These are phyloP conservation scores for Ectobius pallidus DNA, from an alignment of 2,888 invertebrate species.

Conservation along the genomic window DNA sequence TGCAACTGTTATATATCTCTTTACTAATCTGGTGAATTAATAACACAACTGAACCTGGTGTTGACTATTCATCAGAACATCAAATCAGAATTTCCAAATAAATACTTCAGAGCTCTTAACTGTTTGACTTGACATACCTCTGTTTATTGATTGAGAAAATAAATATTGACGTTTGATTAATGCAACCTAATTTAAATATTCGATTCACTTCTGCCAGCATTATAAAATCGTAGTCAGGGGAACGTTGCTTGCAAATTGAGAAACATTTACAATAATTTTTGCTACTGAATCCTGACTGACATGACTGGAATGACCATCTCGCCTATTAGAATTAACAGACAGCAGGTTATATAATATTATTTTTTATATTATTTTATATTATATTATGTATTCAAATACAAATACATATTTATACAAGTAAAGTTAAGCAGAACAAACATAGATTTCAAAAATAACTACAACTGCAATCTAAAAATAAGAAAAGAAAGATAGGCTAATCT, in stretches of 20 bases:
- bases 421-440: no score
- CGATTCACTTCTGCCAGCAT: background rate
- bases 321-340: no score
- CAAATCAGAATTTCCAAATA: background rate
- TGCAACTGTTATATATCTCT: no score
- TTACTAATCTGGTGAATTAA: no score
- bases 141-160: background rate
- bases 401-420: no score
- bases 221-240: background rate
- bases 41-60: no score
- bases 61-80: background rate
- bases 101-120: background rate
- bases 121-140: background rate
- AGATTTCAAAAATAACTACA: no score
- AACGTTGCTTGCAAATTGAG: background rate
- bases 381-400: no score
- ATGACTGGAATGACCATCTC: background rate
- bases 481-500: no score
- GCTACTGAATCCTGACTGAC: background rate
- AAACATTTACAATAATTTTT: background rate
- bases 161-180: background rate
- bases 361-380: no score
- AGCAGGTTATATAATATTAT: no score
- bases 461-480: no score
- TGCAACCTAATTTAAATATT: background rate